Percentiles rank a stretch among this genome's conserved stretches.
phyloP scores from a whole-genome alignment of 1,140 invertebrate species.

The Scaptomyza montana region DNA sequence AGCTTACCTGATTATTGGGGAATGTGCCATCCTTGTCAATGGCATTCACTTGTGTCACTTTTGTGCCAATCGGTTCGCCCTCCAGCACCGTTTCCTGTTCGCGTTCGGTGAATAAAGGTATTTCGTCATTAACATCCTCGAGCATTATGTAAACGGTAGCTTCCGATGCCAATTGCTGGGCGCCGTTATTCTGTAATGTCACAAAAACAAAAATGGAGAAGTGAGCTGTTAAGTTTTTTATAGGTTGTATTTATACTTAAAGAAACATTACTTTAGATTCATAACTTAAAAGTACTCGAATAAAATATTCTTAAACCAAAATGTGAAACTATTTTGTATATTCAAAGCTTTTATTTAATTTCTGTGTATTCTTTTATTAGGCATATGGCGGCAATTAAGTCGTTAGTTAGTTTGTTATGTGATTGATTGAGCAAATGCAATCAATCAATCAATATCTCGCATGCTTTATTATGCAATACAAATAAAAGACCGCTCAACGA shows the following conservation, averaged over 20 bases:
- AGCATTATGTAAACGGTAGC: slow-evolving; percentile 96
- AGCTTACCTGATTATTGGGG: slow-evolving; percentile 94
- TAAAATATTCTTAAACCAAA: too few species aligned
- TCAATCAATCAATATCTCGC: slow-evolving; percentile 59
- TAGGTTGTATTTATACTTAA: too few species aligned
- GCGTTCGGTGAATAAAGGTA: slow-evolving; percentile 96
- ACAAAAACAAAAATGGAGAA: too few species aligned
- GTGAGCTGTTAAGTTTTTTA: too few species aligned
- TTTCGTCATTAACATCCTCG: slow-evolving; percentile 98
- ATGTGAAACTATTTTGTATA: too few species aligned
- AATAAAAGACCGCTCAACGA: slow-evolving; percentile 12
- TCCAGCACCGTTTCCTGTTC: slow-evolving; percentile 97
- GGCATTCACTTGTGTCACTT: slow-evolving; percentile 97
- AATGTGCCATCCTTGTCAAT: slow-evolving; percentile 98
- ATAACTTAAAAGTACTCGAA: too few species aligned
- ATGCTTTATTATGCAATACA: slow-evolving; percentile 44
- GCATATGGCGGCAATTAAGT: neutral
- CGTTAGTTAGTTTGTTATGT: neutral
- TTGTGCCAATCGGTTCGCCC: slow-evolving; percentile 96
- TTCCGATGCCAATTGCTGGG: slow-evolving; percentile 96
- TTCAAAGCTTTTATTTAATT: too few species aligned
- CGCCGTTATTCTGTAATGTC: slow-evolving; percentile 93
- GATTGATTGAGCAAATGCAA: slow-evolving; percentile 56
- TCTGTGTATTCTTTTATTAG: too few species aligned
- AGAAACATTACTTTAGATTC: too few species aligned